Conservation (phyloP, 2,888 invertebrate genomes). For the Monopis laevigella region DNA sequence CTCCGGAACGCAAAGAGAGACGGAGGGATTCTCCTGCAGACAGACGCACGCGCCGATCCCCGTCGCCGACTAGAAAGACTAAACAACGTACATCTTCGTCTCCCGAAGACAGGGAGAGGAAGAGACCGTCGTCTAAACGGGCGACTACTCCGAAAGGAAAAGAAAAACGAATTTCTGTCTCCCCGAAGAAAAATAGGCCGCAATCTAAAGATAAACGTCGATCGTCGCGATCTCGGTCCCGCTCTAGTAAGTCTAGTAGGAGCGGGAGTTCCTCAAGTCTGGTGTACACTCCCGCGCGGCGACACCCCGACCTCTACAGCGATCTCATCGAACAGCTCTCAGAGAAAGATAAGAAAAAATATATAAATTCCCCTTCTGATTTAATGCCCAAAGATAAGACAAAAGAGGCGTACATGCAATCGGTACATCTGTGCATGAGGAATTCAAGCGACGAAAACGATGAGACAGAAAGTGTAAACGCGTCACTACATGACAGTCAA, state of each 20-base stretch:
- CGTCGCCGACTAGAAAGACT: no score
- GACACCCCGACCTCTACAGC: conserved; percentile 74
- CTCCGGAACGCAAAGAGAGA: no score
- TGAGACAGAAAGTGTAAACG: conserved; percentile 58
- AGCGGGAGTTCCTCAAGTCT: conserved; percentile 61
- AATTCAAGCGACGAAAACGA: conserved; percentile 69
- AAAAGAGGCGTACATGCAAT: conserved; percentile 32
- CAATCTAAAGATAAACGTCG: neutral
- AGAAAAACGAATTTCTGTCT: neutral
- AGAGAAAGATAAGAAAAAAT: conserved; percentile 63
- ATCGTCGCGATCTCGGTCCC: no score
- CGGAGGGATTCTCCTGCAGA: no score
- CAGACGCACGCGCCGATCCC: no score
- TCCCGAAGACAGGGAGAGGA: conserved; percentile 26
- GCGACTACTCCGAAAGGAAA: neutral
- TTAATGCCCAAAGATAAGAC: conserved; percentile 38
- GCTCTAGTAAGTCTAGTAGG: conserved; percentile 44
- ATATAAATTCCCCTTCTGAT: conserved; percentile 51
- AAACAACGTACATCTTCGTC: conserved; percentile 24
- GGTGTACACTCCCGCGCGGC: conserved; percentile 75
- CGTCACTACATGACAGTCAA: conserved; percentile 29
- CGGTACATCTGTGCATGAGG: conserved; percentile 62
- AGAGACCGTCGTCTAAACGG: conserved; percentile 25
- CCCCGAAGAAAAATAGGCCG: conserved; percentile 4
- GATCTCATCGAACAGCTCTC: conserved; percentile 70